phyloP scores from a whole-genome alignment of 2,113 vertebrate genomes.

The Mus musculus region GRCm39 chr5:117385501-117386000 shows the following conservation, averaged over 20 bases:
- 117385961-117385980: constrained; percentile 45
- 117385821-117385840: background rate
- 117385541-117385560: background rate
- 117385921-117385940: background rate
- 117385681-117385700: background rate
- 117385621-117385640: background rate
- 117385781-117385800: background rate
- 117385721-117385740: too few species aligned
- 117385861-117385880: constrained; percentile 21
- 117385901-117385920: background rate
- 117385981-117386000: constrained; percentile 13
- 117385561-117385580: background rate
- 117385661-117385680: background rate
- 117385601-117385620: background rate
- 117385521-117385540: background rate
- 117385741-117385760: background rate
- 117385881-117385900: background rate
- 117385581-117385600: background rate
- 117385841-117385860: constrained; percentile 6
- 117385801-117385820: background rate
- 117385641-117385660: background rate
- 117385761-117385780: too few species aligned
- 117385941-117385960: constrained; percentile 15
- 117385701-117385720: background rate
- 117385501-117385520: background rate